Evolutionary conservation across 2,888 invertebrate genomes (phyloP).

Genomic region (Chesias legatella): DNA sequence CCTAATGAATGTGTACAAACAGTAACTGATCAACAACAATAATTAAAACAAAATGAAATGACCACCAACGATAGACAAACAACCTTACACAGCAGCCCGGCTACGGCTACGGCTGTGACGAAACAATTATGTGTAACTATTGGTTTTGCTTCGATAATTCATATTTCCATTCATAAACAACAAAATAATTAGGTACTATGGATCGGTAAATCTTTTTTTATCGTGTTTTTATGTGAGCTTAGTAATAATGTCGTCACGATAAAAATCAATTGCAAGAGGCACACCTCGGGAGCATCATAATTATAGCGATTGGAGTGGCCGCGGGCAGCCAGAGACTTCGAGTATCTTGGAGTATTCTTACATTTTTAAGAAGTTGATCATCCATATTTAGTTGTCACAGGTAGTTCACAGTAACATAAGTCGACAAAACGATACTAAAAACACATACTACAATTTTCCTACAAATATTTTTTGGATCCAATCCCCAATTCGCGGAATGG

Average conservation of each 20-base stretch:
- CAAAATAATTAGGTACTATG: constrained; percentile 35
- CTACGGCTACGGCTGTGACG: constrained; percentile 31
- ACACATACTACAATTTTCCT: too few species aligned
- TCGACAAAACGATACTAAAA: too few species aligned
- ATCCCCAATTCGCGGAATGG: too few species aligned
- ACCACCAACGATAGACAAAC: constrained; percentile 25
- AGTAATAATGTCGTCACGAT: constrained; percentile 71
- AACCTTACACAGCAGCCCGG: constrained; percentile 20
- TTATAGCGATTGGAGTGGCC: constrained; percentile 55
- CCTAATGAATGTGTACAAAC: too few species aligned
- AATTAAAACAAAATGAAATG: constrained; percentile 3
- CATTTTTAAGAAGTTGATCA: too few species aligned
- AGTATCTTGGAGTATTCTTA: too few species aligned
- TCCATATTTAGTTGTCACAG: too few species aligned
- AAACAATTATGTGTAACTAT: constrained; percentile 42
- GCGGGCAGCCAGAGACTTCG: constrained; percentile 33
- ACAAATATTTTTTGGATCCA: too few species aligned
- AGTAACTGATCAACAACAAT: too few species aligned
- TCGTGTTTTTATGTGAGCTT: constrained; percentile 34
- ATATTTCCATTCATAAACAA: constrained; percentile 53
- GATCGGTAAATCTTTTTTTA: constrained; percentile 46
- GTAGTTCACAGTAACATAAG: too few species aligned
- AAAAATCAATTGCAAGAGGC: constrained; percentile 66
- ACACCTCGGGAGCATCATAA: constrained; percentile 63
- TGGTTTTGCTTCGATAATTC: constrained; percentile 47